Evolutionary conservation across 2,888 invertebrate genomes (phyloP).

Genomic region (Diarsia rubi): DNA sequence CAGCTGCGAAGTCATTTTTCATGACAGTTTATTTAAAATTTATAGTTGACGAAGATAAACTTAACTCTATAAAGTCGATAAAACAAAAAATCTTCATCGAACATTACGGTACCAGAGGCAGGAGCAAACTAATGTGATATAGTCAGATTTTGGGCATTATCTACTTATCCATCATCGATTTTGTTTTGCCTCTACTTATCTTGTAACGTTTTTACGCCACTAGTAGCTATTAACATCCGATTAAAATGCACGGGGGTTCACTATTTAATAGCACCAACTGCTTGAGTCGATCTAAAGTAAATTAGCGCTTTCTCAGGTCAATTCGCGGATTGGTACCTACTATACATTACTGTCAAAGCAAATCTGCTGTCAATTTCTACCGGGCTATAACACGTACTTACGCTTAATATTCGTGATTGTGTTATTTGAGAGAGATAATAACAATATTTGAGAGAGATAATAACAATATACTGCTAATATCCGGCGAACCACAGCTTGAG

Average conservation of each 20-base stretch:
- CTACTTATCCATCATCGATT: slow-evolving; percentile 2
- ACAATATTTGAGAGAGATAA: no score
- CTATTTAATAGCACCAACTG: background rate
- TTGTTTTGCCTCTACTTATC: slow-evolving; percentile 1
- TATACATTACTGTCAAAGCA: no score
- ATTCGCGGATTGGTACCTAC: background rate
- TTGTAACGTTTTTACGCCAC: background rate
- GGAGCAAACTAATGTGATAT: slow-evolving; percentile 4
- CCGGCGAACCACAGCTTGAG: no score
- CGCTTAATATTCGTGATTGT: no score
- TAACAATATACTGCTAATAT: no score
- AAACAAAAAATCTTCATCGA: background rate
- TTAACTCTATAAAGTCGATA: background rate
- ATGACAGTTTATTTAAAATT: background rate
- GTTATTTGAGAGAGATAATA: no score
- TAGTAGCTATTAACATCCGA: background rate
- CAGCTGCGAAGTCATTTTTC: background rate
- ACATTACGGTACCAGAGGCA: background rate
- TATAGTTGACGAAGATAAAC: background rate
- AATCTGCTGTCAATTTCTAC: no score
- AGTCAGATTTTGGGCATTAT: slow-evolving; percentile 3
- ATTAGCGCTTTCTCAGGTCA: background rate
- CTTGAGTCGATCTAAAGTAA: background rate
- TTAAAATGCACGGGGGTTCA: background rate
- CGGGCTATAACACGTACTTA: no score